phyloP scores from a whole-genome alignment of 2,797 vertebrate species.

The Hydrocynus forskahlii region DNA sequence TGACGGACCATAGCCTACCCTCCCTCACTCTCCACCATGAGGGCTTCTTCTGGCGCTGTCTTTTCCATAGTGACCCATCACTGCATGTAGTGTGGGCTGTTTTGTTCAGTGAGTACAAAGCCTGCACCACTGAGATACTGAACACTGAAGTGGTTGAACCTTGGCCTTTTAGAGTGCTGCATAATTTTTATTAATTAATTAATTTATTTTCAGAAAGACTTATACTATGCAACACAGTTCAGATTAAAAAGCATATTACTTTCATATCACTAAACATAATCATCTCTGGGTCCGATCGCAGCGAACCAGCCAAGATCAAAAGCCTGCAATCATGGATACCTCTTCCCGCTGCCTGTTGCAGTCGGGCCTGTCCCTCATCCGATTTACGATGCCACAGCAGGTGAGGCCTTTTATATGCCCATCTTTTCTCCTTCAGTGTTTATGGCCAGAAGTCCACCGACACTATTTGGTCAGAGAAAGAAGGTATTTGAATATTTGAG shows the following conservation, averaged over 20 bases:
- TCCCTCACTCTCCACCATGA: slow-evolving; percentile 81
- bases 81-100: slow-evolving; percentile 80
- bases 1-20: not conserved
- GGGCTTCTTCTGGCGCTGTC: slow-evolving; percentile 88
- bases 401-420: slow-evolving; percentile 65
- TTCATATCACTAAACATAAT: not conserved
- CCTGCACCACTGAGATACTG: not conserved
- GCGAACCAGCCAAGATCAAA: slow-evolving; percentile 86
- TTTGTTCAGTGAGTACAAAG: slow-evolving; percentile 83
- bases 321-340: slow-evolving; percentile 85
- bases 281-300: slow-evolving; percentile 55
- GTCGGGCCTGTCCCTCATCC: slow-evolving; percentile 83
- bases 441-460: not conserved
- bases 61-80: slow-evolving; percentile 79
- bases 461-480: not conserved
- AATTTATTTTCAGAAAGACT: not conserved
- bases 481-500: not conserved
- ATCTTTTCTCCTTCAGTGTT: not conserved
- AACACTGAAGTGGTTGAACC: not conserved
- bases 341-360: slow-evolving; percentile 86
- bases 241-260: slow-evolving; percentile 1
- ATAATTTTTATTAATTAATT: too few relatives aligned
- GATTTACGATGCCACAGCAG: slow-evolving; percentile 84
- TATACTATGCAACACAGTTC: not conserved
- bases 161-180: not conserved